Evolutionary conservation across 2,797 vertebrate species (phyloP).

Genomic region (Scomberomorus guttatus): DNA sequence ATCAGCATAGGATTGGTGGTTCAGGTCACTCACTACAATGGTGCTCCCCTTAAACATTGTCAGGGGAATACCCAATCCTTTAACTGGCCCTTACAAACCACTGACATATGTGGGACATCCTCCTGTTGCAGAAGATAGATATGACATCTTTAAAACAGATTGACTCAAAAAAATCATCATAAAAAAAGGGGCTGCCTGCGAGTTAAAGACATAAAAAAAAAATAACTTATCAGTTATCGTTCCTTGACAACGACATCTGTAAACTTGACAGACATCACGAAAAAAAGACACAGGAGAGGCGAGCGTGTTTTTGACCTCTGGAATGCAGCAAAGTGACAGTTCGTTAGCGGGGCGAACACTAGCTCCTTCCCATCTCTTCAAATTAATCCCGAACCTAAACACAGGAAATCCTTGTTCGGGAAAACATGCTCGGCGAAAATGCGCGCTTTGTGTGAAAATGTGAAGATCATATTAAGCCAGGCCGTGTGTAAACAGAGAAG

Average conservation of each 20-base stretch:
- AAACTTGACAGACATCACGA: background rate
- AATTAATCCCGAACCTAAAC: slow-evolving; percentile 44
- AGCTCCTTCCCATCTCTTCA: slow-evolving; percentile 41
- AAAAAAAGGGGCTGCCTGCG: background rate
- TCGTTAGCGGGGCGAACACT: slow-evolving; percentile 17
- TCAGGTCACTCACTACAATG: slow-evolving; percentile 77
- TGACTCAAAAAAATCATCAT: background rate
- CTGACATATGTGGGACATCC: slow-evolving; percentile 64
- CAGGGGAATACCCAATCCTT: slow-evolving; percentile 62
- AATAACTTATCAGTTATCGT: slow-evolving; percentile 20
- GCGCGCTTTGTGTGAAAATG: slow-evolving; percentile 66
- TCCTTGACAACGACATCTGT: slow-evolving; percentile 21
- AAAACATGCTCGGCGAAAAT: slow-evolving; percentile 49
- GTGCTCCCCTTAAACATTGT: slow-evolving; percentile 70
- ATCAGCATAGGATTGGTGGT: slow-evolving; percentile 82
- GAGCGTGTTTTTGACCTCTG: slow-evolving; percentile 30
- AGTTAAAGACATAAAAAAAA: slow-evolving; percentile 5
- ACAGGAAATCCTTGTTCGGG: slow-evolving; percentile 70
- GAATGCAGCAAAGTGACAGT: slow-evolving; percentile 56
- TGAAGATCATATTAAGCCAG: slow-evolving; percentile 68
- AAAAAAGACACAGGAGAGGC: slow-evolving; percentile 28
- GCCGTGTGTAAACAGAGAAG: slow-evolving; percentile 61
- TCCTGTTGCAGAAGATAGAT: slow-evolving; percentile 48
- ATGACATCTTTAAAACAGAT: slow-evolving; percentile 27
- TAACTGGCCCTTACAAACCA: slow-evolving; percentile 45